Evolutionary conservation across 2,888 invertebrate genomes (phyloP).

Genomic region (Pammene aurita): DNA sequence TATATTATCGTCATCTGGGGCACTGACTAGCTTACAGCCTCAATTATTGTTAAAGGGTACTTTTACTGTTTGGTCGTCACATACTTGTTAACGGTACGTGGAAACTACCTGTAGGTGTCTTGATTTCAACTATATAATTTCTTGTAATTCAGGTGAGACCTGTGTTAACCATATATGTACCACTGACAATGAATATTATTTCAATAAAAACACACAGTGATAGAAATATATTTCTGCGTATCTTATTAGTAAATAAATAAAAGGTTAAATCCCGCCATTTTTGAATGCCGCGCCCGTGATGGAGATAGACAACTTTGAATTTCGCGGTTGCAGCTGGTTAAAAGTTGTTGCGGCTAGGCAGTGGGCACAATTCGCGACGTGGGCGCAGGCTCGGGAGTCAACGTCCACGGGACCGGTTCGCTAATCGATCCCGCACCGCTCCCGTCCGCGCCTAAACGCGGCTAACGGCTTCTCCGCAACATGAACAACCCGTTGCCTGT

Average conservation of each 20-base stretch:
- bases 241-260: too few species aligned
- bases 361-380: constrained; percentile 63
- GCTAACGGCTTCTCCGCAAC: constrained; percentile 75
- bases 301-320: neutral
- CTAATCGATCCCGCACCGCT: constrained; percentile 79
- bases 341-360: constrained; percentile 55
- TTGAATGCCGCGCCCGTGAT: too few species aligned
- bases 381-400: constrained; percentile 74
- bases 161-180: too few species aligned
- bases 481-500: constrained; percentile 8
- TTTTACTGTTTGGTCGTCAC: neutral
- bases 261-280: too few species aligned
- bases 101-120: neutral
- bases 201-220: too few species aligned
- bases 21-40: constrained; percentile 7
- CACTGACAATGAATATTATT: too few species aligned
- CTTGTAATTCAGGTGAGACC: neutral
- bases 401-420: constrained; percentile 77
- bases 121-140: neutral
- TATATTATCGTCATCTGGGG: constrained; percentile 11
- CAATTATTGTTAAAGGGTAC: constrained; percentile 2
- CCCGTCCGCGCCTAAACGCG: constrained; percentile 76
- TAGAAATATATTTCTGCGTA: too few species aligned
- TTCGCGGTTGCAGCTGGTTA: neutral
- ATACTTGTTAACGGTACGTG: neutral